Percentiles rank a stretch among this genome's conserved stretches.
phyloP scores from a whole-genome alignment of 2,888 invertebrate genomes.

The Automeris io region DNA sequence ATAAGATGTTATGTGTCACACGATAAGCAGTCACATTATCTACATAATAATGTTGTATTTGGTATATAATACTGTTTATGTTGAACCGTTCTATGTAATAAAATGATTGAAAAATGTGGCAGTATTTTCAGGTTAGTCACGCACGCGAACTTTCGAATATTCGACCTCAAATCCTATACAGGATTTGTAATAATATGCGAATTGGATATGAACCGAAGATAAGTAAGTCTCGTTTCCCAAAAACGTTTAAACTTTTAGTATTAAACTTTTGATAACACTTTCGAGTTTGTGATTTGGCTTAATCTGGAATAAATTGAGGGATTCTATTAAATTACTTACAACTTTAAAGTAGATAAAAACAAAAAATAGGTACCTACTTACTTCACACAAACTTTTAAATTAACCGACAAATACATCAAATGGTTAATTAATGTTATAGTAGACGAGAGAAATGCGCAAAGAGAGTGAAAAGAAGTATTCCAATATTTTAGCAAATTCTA shows the following conservation, averaged over 20 bases:
- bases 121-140: constrained; percentile 42
- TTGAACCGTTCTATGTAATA: constrained; percentile 19
- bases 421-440: too few species aligned
- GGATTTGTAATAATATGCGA: constrained; percentile 58
- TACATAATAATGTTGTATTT: constrained; percentile 19
- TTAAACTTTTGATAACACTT: constrained; percentile 54
- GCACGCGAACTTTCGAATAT: constrained; percentile 37
- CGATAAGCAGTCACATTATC: constrained; percentile 9
- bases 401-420: too few species aligned
- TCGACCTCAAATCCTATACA: constrained; percentile 40
- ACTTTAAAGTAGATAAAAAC: too few species aligned
- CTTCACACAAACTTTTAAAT: too few species aligned
- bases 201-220: constrained; percentile 40
- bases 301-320: constrained; percentile 41
- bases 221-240: constrained; percentile 32
- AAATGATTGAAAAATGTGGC: constrained; percentile 40
- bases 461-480: too few species aligned
- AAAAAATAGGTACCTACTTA: too few species aligned
- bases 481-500: too few species aligned
- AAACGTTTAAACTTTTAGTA: constrained; percentile 40
- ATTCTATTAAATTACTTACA: too few species aligned
- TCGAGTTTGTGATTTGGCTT: constrained; percentile 36
- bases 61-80: constrained; percentile 8
- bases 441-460: too few species aligned
- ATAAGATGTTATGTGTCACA: constrained; percentile 13